A percentile compares a stretch with the other conserved stretches of the same genome.
These are phyloP conservation scores for Montipora efflorescens DNA, from an alignment of 64 coral and sea anemone genomes.

Conservation along the genomic window DNA sequence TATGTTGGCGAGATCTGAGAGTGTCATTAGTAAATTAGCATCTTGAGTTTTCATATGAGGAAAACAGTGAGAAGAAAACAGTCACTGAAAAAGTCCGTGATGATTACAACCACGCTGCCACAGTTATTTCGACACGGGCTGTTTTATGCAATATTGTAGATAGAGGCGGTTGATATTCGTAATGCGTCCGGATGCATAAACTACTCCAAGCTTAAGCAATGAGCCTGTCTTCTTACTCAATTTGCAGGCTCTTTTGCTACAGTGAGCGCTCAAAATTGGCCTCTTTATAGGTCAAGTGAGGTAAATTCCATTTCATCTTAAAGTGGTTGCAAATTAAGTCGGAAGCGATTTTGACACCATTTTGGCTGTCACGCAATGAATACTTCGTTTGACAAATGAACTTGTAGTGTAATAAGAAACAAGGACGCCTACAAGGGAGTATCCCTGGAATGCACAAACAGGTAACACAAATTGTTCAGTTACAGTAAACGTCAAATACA, in stretches of 20 bases:
- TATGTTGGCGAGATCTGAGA: not conserved
- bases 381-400: too few species aligned
- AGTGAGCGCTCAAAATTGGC: slow-evolving; percentile 1
- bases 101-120: not conserved
- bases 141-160: not conserved
- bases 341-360: not conserved
- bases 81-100: not conserved
- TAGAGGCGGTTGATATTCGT: too few species aligned
- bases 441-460: too few species aligned
- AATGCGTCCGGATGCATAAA: too few species aligned
- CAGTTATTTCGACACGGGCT: not conserved
- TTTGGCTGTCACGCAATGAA: too few species aligned
- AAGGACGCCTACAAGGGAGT: too few species aligned
- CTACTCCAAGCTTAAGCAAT: too few species aligned
- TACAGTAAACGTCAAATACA: too few species aligned
- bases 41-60: not conserved
- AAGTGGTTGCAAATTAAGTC: slow-evolving; percentile 2
- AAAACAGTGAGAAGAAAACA: not conserved
- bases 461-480: too few species aligned
- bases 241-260: too few species aligned
- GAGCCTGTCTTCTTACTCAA: too few species aligned
- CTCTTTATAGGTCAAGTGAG: slow-evolving; percentile 17
- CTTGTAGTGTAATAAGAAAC: too few species aligned
- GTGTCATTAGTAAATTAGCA: not conserved
- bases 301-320: slow-evolving; percentile 17